A percentile compares a stretch with the other conserved stretches of the same genome.
Conservation (phyloP, 2,888 invertebrate genomes). For the Hypercompe scribonia region DNA sequence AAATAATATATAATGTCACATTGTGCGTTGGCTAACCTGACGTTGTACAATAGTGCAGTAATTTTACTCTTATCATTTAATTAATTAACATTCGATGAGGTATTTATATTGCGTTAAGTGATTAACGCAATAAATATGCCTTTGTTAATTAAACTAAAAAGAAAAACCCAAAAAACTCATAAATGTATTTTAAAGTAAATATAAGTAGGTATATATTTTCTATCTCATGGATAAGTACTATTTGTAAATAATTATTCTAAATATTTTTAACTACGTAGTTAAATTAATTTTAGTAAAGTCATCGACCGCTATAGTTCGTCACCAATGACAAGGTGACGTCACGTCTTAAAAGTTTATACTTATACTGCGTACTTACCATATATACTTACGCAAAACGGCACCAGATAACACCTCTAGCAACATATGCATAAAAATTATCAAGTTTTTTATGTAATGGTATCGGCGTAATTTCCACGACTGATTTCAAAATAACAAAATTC, state of each 20-base stretch:
- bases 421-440: constrained; percentile 10
- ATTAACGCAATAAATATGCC: too few relatives aligned
- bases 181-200: too few relatives aligned
- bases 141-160: neutral
- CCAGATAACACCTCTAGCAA: constrained; percentile 12
- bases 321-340: constrained; percentile 38
- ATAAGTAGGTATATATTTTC: too few relatives aligned
- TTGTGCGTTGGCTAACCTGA: neutral
- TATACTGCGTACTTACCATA: constrained; percentile 47
- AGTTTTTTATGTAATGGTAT: constrained; percentile 4
- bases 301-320: constrained; percentile 1
- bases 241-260: neutral
- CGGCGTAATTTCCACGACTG: neutral
- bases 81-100: neutral
- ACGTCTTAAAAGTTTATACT: constrained; percentile 32
- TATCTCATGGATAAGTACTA: too few relatives aligned
- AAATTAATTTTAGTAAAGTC: constrained; percentile 5
- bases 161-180: too few relatives aligned
- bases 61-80: neutral
- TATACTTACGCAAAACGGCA: neutral
- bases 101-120: too few relatives aligned
- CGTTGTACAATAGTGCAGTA: neutral
- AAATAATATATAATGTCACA: neutral
- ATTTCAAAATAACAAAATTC: neutral
- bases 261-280: constrained; percentile 5